These are phyloP conservation scores for Myanophis thanlyinensis DNA, from an alignment of 2,113 vertebrate genomes.

Conservation along the genomic window DNA sequence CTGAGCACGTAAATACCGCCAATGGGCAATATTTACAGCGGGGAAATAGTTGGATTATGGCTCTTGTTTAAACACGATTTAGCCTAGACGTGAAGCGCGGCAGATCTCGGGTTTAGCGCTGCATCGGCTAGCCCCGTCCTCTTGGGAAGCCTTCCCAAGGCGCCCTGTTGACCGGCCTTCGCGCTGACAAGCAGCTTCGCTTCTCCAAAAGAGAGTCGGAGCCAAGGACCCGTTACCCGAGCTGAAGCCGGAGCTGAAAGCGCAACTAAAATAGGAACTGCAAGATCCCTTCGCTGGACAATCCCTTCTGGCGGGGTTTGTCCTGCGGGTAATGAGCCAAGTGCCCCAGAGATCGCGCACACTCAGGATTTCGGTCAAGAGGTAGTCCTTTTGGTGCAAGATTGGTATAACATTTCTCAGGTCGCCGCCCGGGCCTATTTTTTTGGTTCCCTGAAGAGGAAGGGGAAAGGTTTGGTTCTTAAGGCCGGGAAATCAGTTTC, in stretches of 20 bases:
- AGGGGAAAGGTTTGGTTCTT: not conserved
- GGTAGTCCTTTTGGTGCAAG: not conserved
- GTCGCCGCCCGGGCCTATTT: not conserved
- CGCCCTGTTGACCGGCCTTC: not conserved
- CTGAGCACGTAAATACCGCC: not conserved
- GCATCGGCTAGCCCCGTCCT: not conserved
- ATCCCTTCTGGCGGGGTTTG: not conserved
- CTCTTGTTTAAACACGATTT: not conserved
- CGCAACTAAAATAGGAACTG: not conserved
- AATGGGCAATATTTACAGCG: not conserved
- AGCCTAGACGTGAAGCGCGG: not conserved
- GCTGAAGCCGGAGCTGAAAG: not conserved
- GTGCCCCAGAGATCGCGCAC: not conserved
- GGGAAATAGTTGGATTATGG: not conserved
- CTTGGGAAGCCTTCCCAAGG: not conserved
- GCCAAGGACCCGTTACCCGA: not conserved
- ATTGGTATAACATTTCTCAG: not conserved
- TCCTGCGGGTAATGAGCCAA: too few relatives aligned
- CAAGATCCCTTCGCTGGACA: not conserved
- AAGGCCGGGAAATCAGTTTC: not conserved
- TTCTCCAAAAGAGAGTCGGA: not conserved
- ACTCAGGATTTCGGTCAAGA: not conserved
- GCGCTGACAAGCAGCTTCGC: not conserved
- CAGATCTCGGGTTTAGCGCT: not conserved
- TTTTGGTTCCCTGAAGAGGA: not conserved